A percentile compares a stretch with the other conserved stretches of the same genome.
Evolutionary conservation across 2,113 vertebrate genomes (phyloP).

Genomic region (Xerus inauris): DNA sequence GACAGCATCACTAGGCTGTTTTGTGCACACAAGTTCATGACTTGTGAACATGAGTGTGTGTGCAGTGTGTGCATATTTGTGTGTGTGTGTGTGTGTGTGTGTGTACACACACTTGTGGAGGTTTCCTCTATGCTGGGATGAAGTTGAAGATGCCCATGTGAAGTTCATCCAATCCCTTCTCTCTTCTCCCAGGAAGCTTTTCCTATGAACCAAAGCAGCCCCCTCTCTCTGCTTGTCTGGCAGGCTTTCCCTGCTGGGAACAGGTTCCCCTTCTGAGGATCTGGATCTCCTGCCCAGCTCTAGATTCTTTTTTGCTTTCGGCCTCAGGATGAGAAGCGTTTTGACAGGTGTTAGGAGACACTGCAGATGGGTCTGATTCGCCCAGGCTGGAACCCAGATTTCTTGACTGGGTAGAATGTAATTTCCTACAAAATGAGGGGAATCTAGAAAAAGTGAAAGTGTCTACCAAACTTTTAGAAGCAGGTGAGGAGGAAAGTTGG

Average conservation of each 20-base stretch:
- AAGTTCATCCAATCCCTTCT: neutral
- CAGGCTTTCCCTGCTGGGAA: neutral
- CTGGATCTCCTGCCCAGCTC: neutral
- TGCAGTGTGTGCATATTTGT: neutral
- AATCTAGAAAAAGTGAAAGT: neutral
- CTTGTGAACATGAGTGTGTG: neutral
- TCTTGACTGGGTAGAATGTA: neutral
- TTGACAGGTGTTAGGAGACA: neutral
- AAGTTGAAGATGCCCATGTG: neutral
- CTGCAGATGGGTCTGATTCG: neutral
- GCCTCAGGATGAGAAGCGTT: neutral
- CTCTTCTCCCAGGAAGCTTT: neutral
- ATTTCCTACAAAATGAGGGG: neutral
- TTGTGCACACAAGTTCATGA: neutral
- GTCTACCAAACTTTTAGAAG: conserved; percentile 39
- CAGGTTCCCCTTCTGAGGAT: neutral
- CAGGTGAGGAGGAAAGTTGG: conserved; percentile 27
- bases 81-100: neutral
- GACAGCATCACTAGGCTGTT: neutral
- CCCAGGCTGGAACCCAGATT: neutral
- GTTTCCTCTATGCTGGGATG: neutral
- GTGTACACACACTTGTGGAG: neutral
- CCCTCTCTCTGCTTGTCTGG: neutral
- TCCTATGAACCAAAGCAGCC: neutral
- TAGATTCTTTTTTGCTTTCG: neutral